Evolutionary conservation across 2,797 vertebrate species (phyloP), one percentile per base, ranked within the genome.

Genomic region (Pangasius larnaudii): DNA sequence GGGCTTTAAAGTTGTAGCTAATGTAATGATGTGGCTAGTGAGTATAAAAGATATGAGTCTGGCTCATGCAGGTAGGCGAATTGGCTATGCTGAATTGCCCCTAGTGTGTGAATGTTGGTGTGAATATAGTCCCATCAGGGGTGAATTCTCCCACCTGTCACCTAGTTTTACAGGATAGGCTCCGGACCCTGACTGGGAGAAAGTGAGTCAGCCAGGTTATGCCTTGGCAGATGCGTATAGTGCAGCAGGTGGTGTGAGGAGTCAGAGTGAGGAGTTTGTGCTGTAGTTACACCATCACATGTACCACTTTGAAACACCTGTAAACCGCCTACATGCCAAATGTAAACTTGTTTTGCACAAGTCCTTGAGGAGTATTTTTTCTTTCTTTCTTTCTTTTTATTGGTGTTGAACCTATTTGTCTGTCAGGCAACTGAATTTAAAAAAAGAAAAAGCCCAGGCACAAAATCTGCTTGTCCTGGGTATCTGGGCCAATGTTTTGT

Each of bases 401-500:
- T 18, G 18, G 22, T n/a, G 42, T 46, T 46, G 22, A 49, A 10
- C 6, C 16, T 2, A 19, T 69, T 39, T 5, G 5, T 77, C 6
- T 30, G 27, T 5, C 5, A 5, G 30, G 18, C 19, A 39, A 33
- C 9, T 33, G 22, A 46, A 77, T 49, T n/a, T 0, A 39, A 39
- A 39, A 39, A 39, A 5, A 65, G 13, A 36, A 72, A 27, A 5
- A 9, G 6, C 36, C 67, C 69, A 39, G 5, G 22, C 53, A 24
- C 0, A 5, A 39, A 63, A 46, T 42, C 4, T 14, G 36, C 58
- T 82, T 49, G 36, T 65, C 5, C 13, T 8, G 27, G 27, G 13
- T 46, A 5, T n/a, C 14, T 84, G 42, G 42, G 18, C n/a, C 18
- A 33, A 51, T 84, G 63, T 69, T 69, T 65, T 84, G 82, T 84